Percentiles rank a stretch among this genome's conserved stretches.
These are phyloP conservation scores for Lota lota DNA, from an alignment of 2,113 vertebrate genomes.

Conservation along the genomic window DNA sequence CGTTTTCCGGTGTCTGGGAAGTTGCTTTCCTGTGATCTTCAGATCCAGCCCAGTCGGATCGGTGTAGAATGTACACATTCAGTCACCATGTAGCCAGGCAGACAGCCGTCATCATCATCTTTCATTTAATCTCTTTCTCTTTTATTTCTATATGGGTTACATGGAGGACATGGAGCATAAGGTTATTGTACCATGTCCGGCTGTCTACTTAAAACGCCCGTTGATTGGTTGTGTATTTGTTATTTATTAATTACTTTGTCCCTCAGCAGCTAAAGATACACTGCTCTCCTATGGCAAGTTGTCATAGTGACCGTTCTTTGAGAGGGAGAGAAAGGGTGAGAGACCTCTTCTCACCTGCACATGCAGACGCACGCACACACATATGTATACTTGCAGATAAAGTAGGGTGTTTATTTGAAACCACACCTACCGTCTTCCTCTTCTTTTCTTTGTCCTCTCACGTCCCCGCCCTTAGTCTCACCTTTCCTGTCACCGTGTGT, in stretches of 20 bases:
- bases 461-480: not conserved
- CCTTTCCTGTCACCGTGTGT: not conserved
- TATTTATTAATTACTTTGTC: not conserved
- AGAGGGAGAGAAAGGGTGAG: slow-evolving; percentile 25
- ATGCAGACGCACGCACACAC: not conserved
- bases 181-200: no score
- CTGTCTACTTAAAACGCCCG: no score
- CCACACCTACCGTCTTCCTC: not conserved
- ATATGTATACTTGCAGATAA: not conserved
- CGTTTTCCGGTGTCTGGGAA: no score
- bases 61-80: no score
- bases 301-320: slow-evolving; percentile 45
- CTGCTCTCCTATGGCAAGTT: slow-evolving; percentile 48
- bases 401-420: not conserved
- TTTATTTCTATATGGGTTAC: not conserved
- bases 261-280: slow-evolving; percentile 21
- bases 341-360: not conserved
- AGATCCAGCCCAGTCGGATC: no score
- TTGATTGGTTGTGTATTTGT: not conserved
- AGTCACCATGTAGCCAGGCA: not conserved
- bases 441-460: not conserved
- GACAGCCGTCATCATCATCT: no score
- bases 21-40: no score
- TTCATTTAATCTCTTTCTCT: not conserved
- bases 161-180: not conserved